A percentile compares a stretch with the other conserved stretches of the same genome.
Evolutionary conservation across 2,113 vertebrate species (phyloP).

Genomic region (Dascyllus trimaculatus): DNA sequence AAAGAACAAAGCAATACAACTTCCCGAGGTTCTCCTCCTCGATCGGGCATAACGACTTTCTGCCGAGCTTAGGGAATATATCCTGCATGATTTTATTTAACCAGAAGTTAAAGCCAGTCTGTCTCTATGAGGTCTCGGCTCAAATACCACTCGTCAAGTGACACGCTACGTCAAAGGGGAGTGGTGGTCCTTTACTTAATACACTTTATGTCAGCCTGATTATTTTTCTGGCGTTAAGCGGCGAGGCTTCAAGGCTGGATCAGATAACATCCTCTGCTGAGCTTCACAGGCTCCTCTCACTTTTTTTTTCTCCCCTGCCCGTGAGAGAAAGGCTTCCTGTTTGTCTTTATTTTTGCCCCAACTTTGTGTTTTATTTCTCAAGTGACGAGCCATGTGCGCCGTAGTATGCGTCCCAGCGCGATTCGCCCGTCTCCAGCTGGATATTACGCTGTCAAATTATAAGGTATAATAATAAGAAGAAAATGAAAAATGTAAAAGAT

Average conservation of each 20-base stretch:
- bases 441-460: constrained; percentile 31
- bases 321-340: constrained; percentile 38
- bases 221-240: constrained; percentile 73
- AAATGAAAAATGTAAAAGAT: constrained; percentile 20
- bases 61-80: background rate
- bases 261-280: constrained; percentile 65
- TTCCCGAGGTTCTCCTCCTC: constrained; percentile 1
- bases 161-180: constrained; percentile 74
- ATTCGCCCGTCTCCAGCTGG: constrained; percentile 3
- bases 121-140: constrained; percentile 9
- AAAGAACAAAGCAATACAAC: constrained; percentile 21
- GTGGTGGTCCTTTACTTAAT: constrained; percentile 66
- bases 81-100: background rate
- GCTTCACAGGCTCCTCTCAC: constrained; percentile 59
- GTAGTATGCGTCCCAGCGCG: background rate
- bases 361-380: constrained; percentile 8
- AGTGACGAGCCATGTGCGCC: constrained; percentile 4
- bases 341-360: background rate
- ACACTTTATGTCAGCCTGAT: constrained; percentile 76
- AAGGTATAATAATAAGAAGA: constrained; percentile 26
- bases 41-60: background rate
- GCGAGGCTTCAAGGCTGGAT: constrained; percentile 72
- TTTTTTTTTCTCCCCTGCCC: constrained; percentile 55
- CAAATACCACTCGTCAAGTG: constrained; percentile 58
- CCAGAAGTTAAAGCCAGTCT: background rate